These are phyloP conservation scores for Fulmarus glacialis DNA, from an alignment of 2,113 vertebrate species.

Conservation along the genomic window DNA sequence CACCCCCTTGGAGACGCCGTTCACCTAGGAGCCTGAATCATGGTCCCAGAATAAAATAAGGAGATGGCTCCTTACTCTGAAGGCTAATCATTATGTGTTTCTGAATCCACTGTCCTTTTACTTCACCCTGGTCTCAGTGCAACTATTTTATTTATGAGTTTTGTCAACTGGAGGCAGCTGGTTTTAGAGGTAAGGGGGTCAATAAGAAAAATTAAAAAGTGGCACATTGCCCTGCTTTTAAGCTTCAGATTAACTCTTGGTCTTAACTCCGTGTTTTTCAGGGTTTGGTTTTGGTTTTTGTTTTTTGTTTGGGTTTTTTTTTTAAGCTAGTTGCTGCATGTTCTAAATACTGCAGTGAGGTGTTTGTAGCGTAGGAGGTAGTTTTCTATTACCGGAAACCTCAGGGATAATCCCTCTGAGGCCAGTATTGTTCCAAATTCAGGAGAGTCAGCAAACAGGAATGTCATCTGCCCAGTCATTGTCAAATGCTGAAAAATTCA, in stretches of 20 bases:
- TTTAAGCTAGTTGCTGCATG: neutral
- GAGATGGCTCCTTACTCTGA: neutral
- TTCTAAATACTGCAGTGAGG: neutral
- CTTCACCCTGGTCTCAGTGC: neutral
- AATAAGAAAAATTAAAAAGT: neutral
- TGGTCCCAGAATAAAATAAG: neutral
- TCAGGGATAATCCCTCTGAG: neutral
- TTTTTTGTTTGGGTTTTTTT: neutral
- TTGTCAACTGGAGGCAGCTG: neutral
- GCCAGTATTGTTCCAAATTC: neutral
- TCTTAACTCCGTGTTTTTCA: neutral
- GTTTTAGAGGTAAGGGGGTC: neutral
- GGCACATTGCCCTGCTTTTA: neutral
- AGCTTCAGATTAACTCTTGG: neutral
- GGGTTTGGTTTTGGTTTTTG: neutral
- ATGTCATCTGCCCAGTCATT: neutral
- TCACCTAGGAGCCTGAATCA: neutral
- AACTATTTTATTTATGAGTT: neutral
- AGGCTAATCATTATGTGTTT: neutral
- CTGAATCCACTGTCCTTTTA: neutral
- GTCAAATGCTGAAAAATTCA: neutral
- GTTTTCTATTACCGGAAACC: neutral
- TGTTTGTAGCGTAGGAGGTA: neutral
- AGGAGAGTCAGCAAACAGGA: neutral
- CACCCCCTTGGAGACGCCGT: neutral